Base-by-base conservation (phyloP, 53 echinoderm and acorn worm genomes). In the Apostichopus leukothele region DNA sequence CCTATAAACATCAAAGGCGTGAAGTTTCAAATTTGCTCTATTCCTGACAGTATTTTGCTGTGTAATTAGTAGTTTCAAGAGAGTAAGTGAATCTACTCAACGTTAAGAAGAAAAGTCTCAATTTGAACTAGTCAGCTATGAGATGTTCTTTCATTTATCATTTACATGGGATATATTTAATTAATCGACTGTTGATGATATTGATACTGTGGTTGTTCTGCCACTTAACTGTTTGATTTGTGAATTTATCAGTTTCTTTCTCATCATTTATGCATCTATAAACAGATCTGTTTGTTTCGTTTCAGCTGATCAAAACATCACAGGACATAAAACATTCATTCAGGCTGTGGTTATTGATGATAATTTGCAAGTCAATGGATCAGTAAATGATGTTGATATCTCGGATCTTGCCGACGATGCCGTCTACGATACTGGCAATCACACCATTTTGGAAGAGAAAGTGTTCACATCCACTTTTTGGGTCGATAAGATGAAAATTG, bases 271-370 rank as follows among this genome's bases (percentile, higher is more conserved):
- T 63, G 7, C 63, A 11, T 61, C 61, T 13, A 13, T 16, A 11
- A 13, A 16, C 63, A 63, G 4, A 63, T 7, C 8, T 13, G 1
- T 13, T 16, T 63, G 63, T 12, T 53, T 53, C 14, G 9, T 86
- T 78, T 0, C 87, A 92, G 96, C 86, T 50, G 66, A 67, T 9
- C 96, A 96, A 78, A 67, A 20, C 22, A 91, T 96, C 4, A 87
- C 90, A 60, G 96, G 93, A 25, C 59, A 75, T 10, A 96, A 95
- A 87, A 91, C 89, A 18, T 95, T 96, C 92, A 51, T 86, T 11
- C 86, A 89, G 73, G 86, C 86, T 60, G 57, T 91, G 53, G 88
- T 66, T 22, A 50, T 98, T 21, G 20, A 75, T 13, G 92, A 83
- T 59, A 75, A 91, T 79, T 88, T 97, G 0, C 81, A 90, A 14